Percentiles rank a stretch among this genome's conserved stretches.
These are phyloP conservation scores for Eretmocerus hayati DNA, from an alignment of 2,888 invertebrate species.

Conservation along the genomic window DNA sequence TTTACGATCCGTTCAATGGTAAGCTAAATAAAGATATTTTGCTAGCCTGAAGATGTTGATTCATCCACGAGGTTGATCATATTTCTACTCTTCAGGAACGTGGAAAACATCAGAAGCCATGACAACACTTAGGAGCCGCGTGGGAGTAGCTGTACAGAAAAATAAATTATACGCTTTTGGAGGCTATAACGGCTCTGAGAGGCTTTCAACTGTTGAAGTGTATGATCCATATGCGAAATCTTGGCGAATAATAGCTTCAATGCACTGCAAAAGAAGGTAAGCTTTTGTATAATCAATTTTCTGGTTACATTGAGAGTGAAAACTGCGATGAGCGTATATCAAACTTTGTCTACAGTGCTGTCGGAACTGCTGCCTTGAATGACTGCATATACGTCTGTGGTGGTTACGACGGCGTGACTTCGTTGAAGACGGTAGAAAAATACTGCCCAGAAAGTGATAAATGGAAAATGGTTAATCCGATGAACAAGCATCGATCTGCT, in stretches of 20 bases:
- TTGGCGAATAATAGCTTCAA: slow-evolving; percentile 72
- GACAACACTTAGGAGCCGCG: slow-evolving; percentile 74
- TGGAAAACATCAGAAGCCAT: slow-evolving; percentile 77
- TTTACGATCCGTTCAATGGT: slow-evolving; percentile 63
- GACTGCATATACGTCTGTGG: slow-evolving; percentile 78
- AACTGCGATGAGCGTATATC: too few relatives aligned
- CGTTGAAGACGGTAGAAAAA: slow-evolving; percentile 74
- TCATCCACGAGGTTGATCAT: too few relatives aligned
- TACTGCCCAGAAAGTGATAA: slow-evolving; percentile 67
- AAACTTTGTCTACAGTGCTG: slow-evolving; percentile 63
- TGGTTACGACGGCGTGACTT: slow-evolving; percentile 79
- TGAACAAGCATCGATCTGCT: slow-evolving; percentile 67
- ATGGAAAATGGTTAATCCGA: slow-evolving; percentile 67
- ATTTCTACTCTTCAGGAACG: slow-evolving; percentile 42
- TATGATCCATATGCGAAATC: slow-evolving; percentile 66
- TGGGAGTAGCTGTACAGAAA: slow-evolving; percentile 77
- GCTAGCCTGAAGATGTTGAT: too few relatives aligned
- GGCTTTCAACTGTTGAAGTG: slow-evolving; percentile 77
- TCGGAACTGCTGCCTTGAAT: slow-evolving; percentile 73
- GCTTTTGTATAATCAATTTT: neutral
- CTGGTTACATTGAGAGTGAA: too few relatives aligned
- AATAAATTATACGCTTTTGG: slow-evolving; percentile 74
- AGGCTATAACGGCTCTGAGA: slow-evolving; percentile 78
- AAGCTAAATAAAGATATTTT: too few relatives aligned
- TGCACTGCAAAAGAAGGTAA: slow-evolving; percentile 74